Conservation (phyloP, 2,888 invertebrate genomes). For the Pollenia griseotomentosa region DNA sequence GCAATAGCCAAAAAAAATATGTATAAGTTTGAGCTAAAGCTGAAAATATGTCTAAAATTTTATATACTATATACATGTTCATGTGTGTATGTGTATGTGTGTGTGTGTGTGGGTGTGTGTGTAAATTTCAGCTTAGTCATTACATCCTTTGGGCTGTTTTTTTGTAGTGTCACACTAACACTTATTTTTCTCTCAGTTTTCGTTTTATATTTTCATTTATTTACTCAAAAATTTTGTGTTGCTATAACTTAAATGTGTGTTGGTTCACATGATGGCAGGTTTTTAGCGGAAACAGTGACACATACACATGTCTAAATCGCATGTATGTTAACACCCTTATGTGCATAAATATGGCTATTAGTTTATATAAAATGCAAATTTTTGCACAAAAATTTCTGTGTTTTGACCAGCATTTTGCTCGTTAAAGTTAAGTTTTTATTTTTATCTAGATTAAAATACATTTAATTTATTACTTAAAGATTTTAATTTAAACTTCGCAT, state of each 20-base stretch:
- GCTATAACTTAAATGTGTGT: conserved; percentile 9
- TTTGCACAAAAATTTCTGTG: no score
- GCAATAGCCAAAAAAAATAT: neutral
- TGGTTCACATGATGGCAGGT: conserved; percentile 16
- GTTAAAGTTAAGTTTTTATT: no score
- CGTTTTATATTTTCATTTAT: conserved; percentile 36
- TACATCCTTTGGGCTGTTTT: conserved; percentile 15
- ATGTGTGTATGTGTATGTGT: neutral
- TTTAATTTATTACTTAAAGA: no score
- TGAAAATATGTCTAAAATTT: conserved; percentile 32
- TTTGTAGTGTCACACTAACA: conserved; percentile 28
- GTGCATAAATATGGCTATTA: no score
- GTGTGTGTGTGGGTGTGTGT: neutral
- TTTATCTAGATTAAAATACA: no score
- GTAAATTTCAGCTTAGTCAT: conserved; percentile 4
- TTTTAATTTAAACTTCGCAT: no score
- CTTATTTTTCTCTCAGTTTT: conserved; percentile 29
- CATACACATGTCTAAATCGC: neutral
- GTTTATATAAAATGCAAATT: no score
- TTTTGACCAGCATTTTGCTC: no score
- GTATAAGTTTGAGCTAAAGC: neutral
- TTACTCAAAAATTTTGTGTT: neutral
- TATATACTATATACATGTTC: neutral
- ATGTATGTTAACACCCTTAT: no score
- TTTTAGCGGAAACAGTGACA: conserved; percentile 16